Evolutionary conservation across 1,140 invertebrate genomes (phyloP).

Genomic region (Meloidogyne exigua): DNA sequence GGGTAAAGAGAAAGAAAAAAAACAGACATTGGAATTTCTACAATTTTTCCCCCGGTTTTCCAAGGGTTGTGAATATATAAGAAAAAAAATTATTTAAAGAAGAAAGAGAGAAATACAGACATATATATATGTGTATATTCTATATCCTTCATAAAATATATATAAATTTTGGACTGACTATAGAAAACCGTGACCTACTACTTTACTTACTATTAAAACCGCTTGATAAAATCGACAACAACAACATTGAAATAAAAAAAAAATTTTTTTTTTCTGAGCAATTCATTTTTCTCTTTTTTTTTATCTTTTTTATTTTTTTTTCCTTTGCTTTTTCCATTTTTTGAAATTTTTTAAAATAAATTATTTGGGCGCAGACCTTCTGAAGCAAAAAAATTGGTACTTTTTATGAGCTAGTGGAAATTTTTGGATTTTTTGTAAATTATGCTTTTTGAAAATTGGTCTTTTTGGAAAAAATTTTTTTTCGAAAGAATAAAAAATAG

Average conservation of each 20-base stretch:
- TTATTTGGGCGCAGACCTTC: background rate
- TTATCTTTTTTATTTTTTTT: background rate
- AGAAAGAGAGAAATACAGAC: too few relatives aligned
- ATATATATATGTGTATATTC: too few relatives aligned
- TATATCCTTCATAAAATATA: too few relatives aligned
- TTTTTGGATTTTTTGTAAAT: too few relatives aligned
- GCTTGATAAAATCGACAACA: conserved; percentile 4
- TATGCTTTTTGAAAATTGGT: too few relatives aligned
- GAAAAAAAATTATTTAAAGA: background rate
- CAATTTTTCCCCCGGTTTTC: background rate
- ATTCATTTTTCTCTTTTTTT: background rate
- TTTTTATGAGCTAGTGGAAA: too few relatives aligned
- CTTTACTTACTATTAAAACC: background rate
- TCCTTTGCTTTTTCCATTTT: background rate
- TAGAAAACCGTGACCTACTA: background rate
- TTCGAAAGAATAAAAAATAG: too few relatives aligned
- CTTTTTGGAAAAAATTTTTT: too few relatives aligned
- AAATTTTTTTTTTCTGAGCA: background rate
- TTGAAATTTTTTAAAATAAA: background rate
- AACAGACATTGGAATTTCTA: background rate
- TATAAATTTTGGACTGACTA: background rate
- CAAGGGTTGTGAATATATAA: background rate
- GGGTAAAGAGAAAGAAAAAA: background rate
- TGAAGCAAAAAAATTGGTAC: too few relatives aligned
- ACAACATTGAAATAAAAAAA: background rate